A percentile compares a stretch with the other conserved stretches of the same genome.
These are phyloP conservation scores for Troides aeacus DNA, from an alignment of 2,888 invertebrate genomes.

Conservation along the genomic window DNA sequence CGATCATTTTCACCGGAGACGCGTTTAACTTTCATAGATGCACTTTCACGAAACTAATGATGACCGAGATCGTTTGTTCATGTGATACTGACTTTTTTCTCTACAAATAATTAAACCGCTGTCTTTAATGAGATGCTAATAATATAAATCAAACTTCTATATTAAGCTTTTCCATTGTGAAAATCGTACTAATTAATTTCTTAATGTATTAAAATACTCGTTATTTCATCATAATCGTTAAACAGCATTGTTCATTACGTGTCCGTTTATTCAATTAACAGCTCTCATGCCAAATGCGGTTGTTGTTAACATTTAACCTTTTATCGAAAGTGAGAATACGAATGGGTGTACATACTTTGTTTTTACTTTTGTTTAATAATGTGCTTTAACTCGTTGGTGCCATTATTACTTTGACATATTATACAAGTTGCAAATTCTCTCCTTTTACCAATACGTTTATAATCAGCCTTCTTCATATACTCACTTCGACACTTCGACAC, in stretches of 20 bases:
- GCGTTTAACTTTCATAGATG: conserved; percentile 40
- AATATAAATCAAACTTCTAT: conserved; percentile 30
- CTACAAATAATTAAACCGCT: conserved; percentile 29
- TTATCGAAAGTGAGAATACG: conserved; percentile 15
- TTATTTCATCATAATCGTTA: background rate
- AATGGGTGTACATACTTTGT: conserved; percentile 9
- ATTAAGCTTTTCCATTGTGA: too few species aligned
- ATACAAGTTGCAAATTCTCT: background rate
- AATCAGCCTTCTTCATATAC: too few species aligned
- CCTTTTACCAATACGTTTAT: background rate
- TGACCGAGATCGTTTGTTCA: conserved; percentile 46
- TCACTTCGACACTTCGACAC: too few species aligned
- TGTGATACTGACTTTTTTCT: conserved; percentile 30
- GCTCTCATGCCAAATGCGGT: conserved; percentile 5
- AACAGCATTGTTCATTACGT: conserved; percentile 7
- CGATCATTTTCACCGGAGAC: conserved; percentile 50
- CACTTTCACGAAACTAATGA: conserved; percentile 54
- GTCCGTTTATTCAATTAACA: background rate
- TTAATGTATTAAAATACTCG: too few species aligned
- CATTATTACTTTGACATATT: conserved; percentile 1
- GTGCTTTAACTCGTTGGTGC: conserved; percentile 3
- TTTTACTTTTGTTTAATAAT: conserved; percentile 23
- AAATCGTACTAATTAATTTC: too few species aligned
- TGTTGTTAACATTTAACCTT: conserved; percentile 18
- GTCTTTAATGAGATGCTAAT: conserved; percentile 26